Base-by-base conservation (phyloP, 1,140 invertebrate species). In the Drosophila littoralis region DNA sequence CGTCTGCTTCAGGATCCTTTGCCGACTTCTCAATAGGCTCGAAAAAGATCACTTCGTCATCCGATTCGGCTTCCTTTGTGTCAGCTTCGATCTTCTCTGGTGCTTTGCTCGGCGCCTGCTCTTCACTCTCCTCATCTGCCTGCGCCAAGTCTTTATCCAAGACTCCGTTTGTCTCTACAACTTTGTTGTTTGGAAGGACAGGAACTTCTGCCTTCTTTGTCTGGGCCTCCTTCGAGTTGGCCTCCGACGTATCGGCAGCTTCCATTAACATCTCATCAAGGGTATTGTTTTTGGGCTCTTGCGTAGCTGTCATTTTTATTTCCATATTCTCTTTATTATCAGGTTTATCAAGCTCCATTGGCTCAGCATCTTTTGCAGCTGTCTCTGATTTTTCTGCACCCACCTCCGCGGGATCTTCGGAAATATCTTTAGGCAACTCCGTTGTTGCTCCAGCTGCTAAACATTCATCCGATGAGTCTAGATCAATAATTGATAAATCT, bases 21-120 rank as follows among this genome's bases (percentile, higher is more conserved):
- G 35, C 32, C 7, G 42, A 10, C 13, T 89, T 84, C 15, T 75
- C 69, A 38, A 82, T 61, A 4, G 72, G 57, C 42, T 80, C 84
- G n/a, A 82, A 85, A 63, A 91, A 91, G 28, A 90, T 86, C 0
- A 91, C 82, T 48, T 91, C 90, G 42, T 90, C 90, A 63, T 91
- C 89, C 1, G 79, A 83, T 10, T 91, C 89, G 3, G 64, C 5
- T 1, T 83, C 80, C 38, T 75, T 82, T 50, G 51, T 13, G 7
- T 50, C 58, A 8, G 33, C 9, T 43, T 52, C 10, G 6, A 7
- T 32, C 13, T 8, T 67, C n/a, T 63, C 33, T 28, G 38, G 46
- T 13, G n/a, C 13, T 48, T 58, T 12, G 28, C 13, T 54, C 32
- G 9, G 12, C 45, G 36, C 13, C 36, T 22, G 42, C 32, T 46